Evolutionary conservation across 2,888 invertebrate species (phyloP), one percentile per base, ranked within the genome.

Genomic region (Melanostoma scalare): DNA sequence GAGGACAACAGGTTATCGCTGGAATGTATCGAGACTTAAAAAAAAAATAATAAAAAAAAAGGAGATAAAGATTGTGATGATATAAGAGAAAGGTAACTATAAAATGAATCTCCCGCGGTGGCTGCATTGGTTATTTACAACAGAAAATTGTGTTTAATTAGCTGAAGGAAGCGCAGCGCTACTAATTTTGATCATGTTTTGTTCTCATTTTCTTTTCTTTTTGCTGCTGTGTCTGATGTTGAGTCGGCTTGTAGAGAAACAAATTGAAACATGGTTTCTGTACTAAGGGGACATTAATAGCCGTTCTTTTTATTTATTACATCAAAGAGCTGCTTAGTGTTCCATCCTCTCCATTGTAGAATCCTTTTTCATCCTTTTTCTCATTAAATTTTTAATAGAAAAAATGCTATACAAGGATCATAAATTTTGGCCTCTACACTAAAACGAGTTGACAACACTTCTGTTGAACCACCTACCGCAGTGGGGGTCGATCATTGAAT

Each of bases 391-490:
- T 44, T 61, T 60, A 6, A 33, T 3, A 3, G 38, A 36, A 61
- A 65, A 61, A 50, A 52, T 52, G 46, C 53, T 44, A 52, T 50
- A 48, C 73, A 65, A 53, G 52, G 63, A 58, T 56, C 46, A 82
- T 82, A 73, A 73, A 82, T 82, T 61, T 58, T 36, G 52, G 65
- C 6, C 33, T 65, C 33, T 65, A 69, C 33, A 65, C 44, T 52
- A 65, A 63, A 77, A 73, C 52, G 69, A 73, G 82, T 78, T 84
- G 82, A 84, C 82, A 84, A 84, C 82, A 74, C 82, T 84, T 84
- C 82, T 84, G 82, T 84, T 65, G 82, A 65, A 69, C 82, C 82
- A 84, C 82, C 82, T 84, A 84, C 82, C 82, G 78, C 82, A 84
- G 78, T 78, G 55, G 82, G 82, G 78, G 82, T 78, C 68, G 31